A percentile compares a stretch with the other conserved stretches of the same genome.
Conservation (phyloP, 30 jellyfish, hydroid and myxozoan species). For the Aurelia aurita region DNA sequence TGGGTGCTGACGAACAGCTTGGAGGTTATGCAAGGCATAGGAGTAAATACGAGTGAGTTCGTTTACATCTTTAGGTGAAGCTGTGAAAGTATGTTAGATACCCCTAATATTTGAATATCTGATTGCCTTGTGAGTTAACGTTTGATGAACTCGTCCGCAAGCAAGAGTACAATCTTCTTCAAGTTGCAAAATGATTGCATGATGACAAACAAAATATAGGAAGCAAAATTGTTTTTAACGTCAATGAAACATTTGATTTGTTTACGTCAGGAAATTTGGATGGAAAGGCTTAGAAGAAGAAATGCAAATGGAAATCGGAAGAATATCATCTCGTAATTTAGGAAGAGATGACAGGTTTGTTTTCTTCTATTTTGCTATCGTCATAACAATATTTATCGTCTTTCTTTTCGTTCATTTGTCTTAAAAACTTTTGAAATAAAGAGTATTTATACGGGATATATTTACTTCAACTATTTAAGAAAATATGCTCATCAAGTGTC, state of each 20-base stretch:
- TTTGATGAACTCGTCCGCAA: no score
- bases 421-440: no score
- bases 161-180: no score
- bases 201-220: no score
- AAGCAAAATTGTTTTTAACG: no score
- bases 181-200: no score
- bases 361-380: neutral
- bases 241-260: neutral
- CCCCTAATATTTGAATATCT: no score
- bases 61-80: neutral
- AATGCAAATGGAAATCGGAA: slow-evolving; percentile 88
- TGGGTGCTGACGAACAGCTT: slow-evolving; percentile 99
- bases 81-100: neutral
- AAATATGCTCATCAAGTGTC: no score
- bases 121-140: neutral
- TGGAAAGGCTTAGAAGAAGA: slow-evolving; percentile 88
- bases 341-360: slow-evolving; percentile 96
- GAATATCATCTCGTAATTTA: slow-evolving; percentile 92
- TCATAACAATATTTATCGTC: no score
- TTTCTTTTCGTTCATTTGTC: no score
- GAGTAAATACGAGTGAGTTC: slow-evolving; percentile 83
- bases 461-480: no score
- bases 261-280: slow-evolving; percentile 69
- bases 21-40: slow-evolving; percentile 99
- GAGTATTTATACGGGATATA: no score